Evolutionary conservation across 2,113 vertebrate species (phyloP).

Genomic region (Pyxicephalus adspersus): DNA sequence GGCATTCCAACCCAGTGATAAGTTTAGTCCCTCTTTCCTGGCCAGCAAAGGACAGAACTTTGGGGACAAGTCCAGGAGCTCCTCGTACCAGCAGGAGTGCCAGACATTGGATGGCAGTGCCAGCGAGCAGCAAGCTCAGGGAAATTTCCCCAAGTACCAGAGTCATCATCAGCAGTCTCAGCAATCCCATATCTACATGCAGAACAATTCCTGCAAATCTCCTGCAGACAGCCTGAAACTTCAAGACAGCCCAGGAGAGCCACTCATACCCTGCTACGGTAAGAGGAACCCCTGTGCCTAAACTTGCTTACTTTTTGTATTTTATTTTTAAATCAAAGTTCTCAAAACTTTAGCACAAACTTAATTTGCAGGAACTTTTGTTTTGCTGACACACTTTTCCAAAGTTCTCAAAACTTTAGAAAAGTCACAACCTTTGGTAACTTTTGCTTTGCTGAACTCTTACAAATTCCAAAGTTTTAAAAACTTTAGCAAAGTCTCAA

Average conservation of each 20-base stretch:
- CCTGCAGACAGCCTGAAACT: conserved; percentile 88
- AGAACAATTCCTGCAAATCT: conserved; percentile 87
- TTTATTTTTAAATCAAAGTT: no score
- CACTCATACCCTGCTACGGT: conserved; percentile 90
- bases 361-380: no score
- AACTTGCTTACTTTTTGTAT: rapidly evolving
- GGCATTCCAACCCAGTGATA: conserved; percentile 89
- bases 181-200: conserved; percentile 83
- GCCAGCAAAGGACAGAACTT: conserved; percentile 92
- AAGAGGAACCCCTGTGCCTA: conserved; percentile 64
- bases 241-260: conserved; percentile 86
- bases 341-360: no score
- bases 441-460: no score
- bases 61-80: conserved; percentile 80
- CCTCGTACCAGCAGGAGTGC: conserved; percentile 82
- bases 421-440: no score
- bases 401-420: no score
- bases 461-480: no score
- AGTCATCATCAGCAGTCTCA: conserved; percentile 58
- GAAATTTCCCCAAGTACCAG: conserved; percentile 89
- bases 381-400: no score
- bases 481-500: no score
- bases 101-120: conserved; percentile 79
- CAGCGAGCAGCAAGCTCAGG: conserved; percentile 70
- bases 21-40: conserved; percentile 92